Conservation (phyloP, 2,113 vertebrate species). For the Alligator mississippiensis region DNA sequence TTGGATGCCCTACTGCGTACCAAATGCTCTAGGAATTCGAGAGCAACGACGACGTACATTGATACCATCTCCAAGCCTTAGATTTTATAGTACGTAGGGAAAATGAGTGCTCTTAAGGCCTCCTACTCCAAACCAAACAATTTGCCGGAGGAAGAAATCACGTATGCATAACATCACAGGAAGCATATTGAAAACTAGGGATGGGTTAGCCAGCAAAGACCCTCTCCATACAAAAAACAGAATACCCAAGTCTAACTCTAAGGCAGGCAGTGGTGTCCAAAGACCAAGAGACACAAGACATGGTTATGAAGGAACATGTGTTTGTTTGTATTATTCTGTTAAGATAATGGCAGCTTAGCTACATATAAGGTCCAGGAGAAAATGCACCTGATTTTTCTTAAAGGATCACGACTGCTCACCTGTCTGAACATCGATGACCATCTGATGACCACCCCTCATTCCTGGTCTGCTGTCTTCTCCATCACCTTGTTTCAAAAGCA, state of each 20-base stretch:
- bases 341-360: not conserved
- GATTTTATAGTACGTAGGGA: not conserved
- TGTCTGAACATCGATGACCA: constrained; percentile 99
- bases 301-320: not conserved
- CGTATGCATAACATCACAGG: not conserved
- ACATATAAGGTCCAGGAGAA: not conserved
- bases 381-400: not conserved
- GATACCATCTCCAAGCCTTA: not conserved
- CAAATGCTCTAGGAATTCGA: not conserved
- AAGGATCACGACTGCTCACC: constrained; percentile 80
- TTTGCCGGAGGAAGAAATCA: not conserved
- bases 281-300: not conserved
- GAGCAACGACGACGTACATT: not conserved
- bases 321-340: not conserved
- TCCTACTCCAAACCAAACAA: not conserved
- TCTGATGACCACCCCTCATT: constrained; percentile 99
- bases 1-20: not conserved
- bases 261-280: not conserved
- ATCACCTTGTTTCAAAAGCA: constrained; percentile 81
- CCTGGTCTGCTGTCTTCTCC: constrained; percentile 96
- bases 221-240: not conserved
- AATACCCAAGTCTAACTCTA: not conserved
- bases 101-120: not conserved
- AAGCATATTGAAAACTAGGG: not conserved
- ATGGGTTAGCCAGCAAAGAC: too few relatives aligned